Conservation (phyloP, 2,888 invertebrate genomes). For the Dynastes tityus region DNA sequence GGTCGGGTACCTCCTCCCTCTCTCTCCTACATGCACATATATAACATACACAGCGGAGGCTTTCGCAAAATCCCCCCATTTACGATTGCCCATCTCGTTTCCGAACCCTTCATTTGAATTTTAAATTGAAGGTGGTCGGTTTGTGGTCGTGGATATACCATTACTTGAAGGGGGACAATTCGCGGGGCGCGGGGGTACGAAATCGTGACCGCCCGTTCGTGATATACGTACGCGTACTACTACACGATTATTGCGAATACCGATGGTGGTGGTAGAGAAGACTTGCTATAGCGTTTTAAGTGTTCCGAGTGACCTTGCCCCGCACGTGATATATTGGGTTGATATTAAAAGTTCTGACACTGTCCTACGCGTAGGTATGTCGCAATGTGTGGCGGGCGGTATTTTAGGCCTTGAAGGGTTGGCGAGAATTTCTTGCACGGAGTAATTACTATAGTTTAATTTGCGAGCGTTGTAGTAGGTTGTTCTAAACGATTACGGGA, state of each 20-base stretch:
- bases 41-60: neutral
- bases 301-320: conserved; percentile 20
- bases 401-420: neutral
- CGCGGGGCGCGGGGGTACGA: neutral
- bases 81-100: conserved; percentile 22
- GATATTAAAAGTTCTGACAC: conserved; percentile 23
- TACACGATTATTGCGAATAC: conserved; percentile 28
- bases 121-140: conserved; percentile 37
- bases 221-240: conserved; percentile 20
- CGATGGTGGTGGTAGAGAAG: conserved; percentile 17
- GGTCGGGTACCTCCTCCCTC: neutral
- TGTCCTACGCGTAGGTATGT: conserved; percentile 28
- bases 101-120: conserved; percentile 43
- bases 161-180: neutral
- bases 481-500: too few relatives aligned
- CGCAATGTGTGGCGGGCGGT: neutral
- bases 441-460: neutral
- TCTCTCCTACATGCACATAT: neutral
- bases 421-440: neutral
- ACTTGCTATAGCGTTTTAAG: conserved; percentile 26
- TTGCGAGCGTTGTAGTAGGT: too few relatives aligned
- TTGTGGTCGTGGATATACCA: conserved; percentile 16
- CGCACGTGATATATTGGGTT: conserved; percentile 23
- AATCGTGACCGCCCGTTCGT: conserved; percentile 23
- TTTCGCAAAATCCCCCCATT: conserved; percentile 1